Evolutionary conservation across 2,888 invertebrate species (phyloP).

Genomic region (Odontothrips loti): DNA sequence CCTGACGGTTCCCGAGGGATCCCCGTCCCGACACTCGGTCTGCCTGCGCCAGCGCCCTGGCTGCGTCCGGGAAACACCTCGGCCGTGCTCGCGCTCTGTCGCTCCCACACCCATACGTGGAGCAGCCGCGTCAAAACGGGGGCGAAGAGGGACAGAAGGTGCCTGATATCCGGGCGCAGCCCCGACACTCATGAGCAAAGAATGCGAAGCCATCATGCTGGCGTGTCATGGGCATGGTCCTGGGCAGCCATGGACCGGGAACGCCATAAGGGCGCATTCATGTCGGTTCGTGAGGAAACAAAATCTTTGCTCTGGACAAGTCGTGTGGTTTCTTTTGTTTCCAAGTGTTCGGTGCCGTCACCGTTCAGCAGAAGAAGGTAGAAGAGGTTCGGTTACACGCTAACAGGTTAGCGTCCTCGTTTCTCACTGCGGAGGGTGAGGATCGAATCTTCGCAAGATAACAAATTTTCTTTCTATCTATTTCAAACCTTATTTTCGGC

Average conservation of each 20-base stretch:
- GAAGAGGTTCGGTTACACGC: too few species aligned
- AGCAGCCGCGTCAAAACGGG: background rate
- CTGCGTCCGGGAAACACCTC: background rate
- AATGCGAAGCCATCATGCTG: background rate
- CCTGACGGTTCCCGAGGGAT: background rate
- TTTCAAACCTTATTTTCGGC: background rate
- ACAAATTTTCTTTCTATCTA: too few species aligned
- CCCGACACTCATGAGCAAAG: conserved; percentile 15
- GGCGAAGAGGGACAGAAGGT: background rate
- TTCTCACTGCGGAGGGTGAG: too few species aligned
- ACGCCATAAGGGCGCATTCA: too few species aligned
- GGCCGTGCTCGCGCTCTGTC: background rate
- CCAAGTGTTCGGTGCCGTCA: too few species aligned
- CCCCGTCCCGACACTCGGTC: conserved; percentile 9
- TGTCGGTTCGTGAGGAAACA: too few species aligned
- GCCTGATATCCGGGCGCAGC: background rate
- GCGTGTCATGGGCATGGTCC: background rate
- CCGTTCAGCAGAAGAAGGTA: too few species aligned
- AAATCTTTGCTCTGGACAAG: too few species aligned
- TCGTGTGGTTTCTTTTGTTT: too few species aligned
- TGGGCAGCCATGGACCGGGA: background rate
- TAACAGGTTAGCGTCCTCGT: too few species aligned
- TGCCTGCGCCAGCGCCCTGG: background rate
- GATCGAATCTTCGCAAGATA: too few species aligned
- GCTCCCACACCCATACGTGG: background rate